A percentile compares a stretch with the other conserved stretches of the same genome.
These are phyloP conservation scores for Alviniconcha strummeri DNA, from an alignment of 2,888 invertebrate genomes.

Conservation along the genomic window DNA sequence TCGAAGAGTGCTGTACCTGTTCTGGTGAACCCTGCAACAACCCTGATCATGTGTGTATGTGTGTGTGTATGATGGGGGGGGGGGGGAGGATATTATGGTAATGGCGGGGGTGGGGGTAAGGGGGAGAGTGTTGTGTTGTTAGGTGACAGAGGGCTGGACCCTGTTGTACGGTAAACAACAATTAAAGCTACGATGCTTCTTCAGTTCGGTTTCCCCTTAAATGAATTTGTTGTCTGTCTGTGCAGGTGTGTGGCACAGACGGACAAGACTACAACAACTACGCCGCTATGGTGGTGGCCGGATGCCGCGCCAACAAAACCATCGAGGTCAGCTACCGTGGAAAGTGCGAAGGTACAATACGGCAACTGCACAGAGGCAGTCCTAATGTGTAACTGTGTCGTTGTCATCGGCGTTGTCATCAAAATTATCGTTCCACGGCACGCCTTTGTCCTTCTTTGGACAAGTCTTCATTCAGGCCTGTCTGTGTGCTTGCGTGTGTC, in stretches of 20 bases:
- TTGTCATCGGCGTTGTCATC: too few species aligned
- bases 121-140: background rate
- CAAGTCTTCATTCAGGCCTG: too few species aligned
- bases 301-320: slow-evolving; percentile 36
- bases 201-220: too few species aligned
- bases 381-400: too few species aligned
- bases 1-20: slow-evolving; percentile 37
- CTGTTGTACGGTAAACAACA: background rate
- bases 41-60: background rate
- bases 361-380: background rate
- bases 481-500: too few species aligned
- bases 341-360: slow-evolving; percentile 50
- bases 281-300: slow-evolving; percentile 51
- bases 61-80: background rate
- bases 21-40: slow-evolving; percentile 28
- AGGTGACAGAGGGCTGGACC: background rate
- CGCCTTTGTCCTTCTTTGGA: too few species aligned
- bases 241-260: slow-evolving; percentile 63
- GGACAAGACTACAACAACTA: slow-evolving; percentile 48
- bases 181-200: background rate
- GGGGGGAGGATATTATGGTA: background rate
- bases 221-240: background rate
- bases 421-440: too few species aligned
- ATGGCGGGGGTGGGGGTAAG: too few species aligned
- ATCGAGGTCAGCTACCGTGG: slow-evolving; percentile 54